Evolutionary conservation across 2,888 invertebrate genomes (phyloP).

Genomic region (Tholera decimalis): DNA sequence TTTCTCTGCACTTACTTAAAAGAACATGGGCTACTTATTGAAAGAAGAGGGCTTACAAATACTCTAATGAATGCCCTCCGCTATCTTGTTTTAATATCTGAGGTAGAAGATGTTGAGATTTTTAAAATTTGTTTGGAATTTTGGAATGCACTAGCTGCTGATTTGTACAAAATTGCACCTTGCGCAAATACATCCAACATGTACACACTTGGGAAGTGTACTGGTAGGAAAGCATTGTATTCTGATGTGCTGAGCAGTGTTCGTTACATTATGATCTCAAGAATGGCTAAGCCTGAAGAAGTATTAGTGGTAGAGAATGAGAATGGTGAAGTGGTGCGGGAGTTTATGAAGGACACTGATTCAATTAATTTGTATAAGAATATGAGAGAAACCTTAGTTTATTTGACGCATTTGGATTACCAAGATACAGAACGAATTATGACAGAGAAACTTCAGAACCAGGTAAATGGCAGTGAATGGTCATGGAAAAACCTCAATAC

Average conservation of each 20-base stretch:
- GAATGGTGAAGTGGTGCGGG: slow-evolving; percentile 99
- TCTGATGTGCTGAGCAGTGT: slow-evolving; percentile 96
- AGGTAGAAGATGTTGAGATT: slow-evolving; percentile 99
- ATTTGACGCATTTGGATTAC: slow-evolving; percentile 99
- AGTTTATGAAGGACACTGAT: slow-evolving; percentile 99
- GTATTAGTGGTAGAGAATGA: slow-evolving; percentile 99
- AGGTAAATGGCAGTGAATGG: slow-evolving; percentile 99
- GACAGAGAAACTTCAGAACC: slow-evolving; percentile 99
- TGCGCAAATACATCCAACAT: slow-evolving; percentile 90
- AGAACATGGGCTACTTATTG: slow-evolving; percentile 97
- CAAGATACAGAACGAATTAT: slow-evolving; percentile 99
- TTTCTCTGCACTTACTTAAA: slow-evolving; percentile 99
- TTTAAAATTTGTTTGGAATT: slow-evolving; percentile 99
- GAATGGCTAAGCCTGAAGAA: slow-evolving; percentile 99
- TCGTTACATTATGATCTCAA: slow-evolving; percentile 99
- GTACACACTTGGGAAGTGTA: slow-evolving; percentile 84
- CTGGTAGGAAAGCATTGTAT: slow-evolving; percentile 94
- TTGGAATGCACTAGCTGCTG: slow-evolving; percentile 98
- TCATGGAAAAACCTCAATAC: slow-evolving; percentile 99
- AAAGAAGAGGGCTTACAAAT: slow-evolving; percentile 95
- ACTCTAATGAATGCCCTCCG: slow-evolving; percentile 96
- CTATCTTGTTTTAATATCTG: slow-evolving; percentile 97
- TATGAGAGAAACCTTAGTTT: slow-evolving; percentile 99
- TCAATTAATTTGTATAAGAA: slow-evolving; percentile 99
- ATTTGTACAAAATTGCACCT: slow-evolving; percentile 97